phyloP scores from a whole-genome alignment of 1,140 invertebrate genomes.

The Hylaeus anthracinus region DNA sequence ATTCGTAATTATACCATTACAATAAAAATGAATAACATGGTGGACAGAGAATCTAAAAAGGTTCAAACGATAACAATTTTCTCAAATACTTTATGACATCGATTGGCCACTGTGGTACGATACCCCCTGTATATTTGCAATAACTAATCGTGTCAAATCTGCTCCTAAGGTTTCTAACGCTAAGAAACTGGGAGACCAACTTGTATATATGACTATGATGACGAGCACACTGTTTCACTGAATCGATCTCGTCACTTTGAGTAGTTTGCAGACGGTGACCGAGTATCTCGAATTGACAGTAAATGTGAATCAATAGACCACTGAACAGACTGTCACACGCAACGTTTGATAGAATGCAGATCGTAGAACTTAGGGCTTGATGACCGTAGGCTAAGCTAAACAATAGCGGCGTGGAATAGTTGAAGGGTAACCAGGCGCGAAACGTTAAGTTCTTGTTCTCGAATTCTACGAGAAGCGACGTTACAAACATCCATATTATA shows the following conservation, averaged over 20 bases:
- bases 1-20: too few species aligned
- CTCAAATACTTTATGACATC: too few species aligned
- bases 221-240: background rate
- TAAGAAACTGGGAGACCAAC: slow-evolving; percentile 17
- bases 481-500: background rate
- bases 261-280: slow-evolving; percentile 39
- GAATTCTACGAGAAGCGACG: background rate
- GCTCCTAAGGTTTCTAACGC: background rate
- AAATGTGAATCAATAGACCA: slow-evolving; percentile 49
- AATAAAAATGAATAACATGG: too few species aligned
- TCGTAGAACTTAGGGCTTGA: background rate
- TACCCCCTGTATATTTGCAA: too few species aligned
- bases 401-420: background rate
- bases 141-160: background rate
- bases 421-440: slow-evolving; percentile 50
- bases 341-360: slow-evolving; percentile 7
- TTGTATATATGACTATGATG: slow-evolving; percentile 39
- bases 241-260: background rate
- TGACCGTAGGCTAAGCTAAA: slow-evolving; percentile 43
- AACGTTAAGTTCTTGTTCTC: background rate
- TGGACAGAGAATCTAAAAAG: too few species aligned
- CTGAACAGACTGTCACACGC: slow-evolving; percentile 53
- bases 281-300: slow-evolving; percentile 56
- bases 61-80: too few species aligned
- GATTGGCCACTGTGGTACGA: too few species aligned